These are phyloP conservation scores for Glareola pratincola DNA, from an alignment of 2,113 vertebrate species.

Conservation along the genomic window DNA sequence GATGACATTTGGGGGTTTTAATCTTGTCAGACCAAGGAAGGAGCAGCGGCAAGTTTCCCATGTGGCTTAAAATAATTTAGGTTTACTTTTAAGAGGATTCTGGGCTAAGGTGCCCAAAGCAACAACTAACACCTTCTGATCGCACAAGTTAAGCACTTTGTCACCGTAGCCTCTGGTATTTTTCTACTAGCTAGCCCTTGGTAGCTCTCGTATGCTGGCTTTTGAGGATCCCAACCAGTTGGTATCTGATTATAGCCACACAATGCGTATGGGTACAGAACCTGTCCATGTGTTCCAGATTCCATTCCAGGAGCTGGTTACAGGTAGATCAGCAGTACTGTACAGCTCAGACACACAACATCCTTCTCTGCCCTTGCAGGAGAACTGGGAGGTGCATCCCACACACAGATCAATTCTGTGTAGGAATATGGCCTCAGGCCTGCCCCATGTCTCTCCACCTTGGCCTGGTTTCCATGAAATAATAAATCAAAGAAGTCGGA, in stretches of 20 bases:
- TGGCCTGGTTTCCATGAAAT: not conserved
- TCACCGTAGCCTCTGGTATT: not conserved
- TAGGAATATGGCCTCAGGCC: not conserved
- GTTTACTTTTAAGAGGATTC: not conserved
- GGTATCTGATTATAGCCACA: not conserved
- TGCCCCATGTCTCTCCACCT: not conserved
- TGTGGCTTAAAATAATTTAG: not conserved
- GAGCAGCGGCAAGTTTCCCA: not conserved
- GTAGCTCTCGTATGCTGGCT: not conserved
- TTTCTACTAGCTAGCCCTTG: not conserved
- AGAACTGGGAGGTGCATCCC: not conserved
- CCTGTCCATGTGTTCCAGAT: not conserved
- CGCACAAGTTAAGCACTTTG: not conserved
- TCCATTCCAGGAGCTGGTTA: not conserved
- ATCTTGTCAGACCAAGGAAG: not conserved
- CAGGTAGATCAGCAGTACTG: not conserved
- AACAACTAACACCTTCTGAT: not conserved
- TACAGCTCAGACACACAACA: not conserved
- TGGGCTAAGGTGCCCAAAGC: not conserved
- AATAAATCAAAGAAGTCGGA: not conserved
- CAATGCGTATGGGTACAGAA: not conserved
- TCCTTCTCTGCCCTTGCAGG: not conserved
- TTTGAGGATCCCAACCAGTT: not conserved
- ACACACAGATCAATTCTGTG: not conserved
- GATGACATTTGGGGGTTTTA: not conserved